Evolutionary conservation across 2,797 vertebrate species (phyloP).

Genomic region (Gallirallus australis): DNA sequence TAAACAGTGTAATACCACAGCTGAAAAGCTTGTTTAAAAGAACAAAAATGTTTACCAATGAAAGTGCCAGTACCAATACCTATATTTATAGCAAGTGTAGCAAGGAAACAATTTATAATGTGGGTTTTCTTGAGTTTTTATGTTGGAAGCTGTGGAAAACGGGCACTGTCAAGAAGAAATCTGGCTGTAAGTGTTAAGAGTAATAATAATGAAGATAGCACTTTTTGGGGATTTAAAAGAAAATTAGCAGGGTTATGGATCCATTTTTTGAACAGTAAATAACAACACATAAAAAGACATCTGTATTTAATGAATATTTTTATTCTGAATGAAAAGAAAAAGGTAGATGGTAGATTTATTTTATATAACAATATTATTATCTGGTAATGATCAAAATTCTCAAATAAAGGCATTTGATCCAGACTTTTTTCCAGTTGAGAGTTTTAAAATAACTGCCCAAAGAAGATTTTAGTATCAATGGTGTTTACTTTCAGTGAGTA

Average conservation of each 20-base stretch:
- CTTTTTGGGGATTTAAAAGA: not conserved
- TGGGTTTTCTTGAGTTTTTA: not conserved
- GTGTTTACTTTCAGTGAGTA: not conserved
- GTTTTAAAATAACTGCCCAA: not conserved
- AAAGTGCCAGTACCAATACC: not conserved
- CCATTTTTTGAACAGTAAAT: not conserved
- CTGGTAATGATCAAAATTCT: not conserved
- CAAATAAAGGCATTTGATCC: not conserved
- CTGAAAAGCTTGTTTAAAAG: not conserved
- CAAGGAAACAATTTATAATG: not conserved
- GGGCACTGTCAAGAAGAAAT: not conserved
- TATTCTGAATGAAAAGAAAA: not conserved
- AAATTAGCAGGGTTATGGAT: not conserved
- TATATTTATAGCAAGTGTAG: not conserved
- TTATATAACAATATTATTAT: not conserved
- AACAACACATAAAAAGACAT: not conserved
- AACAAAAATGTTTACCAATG: not conserved
- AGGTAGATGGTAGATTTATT: not conserved
- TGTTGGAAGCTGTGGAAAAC: not conserved
- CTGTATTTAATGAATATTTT: not conserved
- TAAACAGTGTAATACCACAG: not conserved
- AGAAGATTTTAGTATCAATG: not conserved
- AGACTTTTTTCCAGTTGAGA: not conserved
- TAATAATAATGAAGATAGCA: not conserved
- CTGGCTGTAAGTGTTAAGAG: not conserved